A percentile compares a stretch with the other conserved stretches of the same genome.
phyloP scores from a whole-genome alignment of 2,888 invertebrate genomes.

The Caenorhabditis sinica region DNA sequence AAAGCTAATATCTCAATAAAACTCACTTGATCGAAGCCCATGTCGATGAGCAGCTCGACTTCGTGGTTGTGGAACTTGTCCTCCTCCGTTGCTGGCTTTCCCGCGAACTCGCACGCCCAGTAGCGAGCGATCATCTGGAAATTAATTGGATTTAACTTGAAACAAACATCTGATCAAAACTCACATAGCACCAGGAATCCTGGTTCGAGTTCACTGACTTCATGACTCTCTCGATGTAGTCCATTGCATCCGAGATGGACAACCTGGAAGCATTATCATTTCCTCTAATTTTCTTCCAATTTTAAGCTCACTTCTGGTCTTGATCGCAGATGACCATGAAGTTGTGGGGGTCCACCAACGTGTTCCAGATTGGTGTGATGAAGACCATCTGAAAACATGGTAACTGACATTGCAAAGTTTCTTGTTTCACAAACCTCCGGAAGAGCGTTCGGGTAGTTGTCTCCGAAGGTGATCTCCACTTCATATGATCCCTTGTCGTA shows the following conservation, averaged over 20 bases:
- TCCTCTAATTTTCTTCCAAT: too few species aligned
- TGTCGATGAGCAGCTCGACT: not conserved
- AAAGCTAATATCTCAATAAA: not conserved
- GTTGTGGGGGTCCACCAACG: not conserved
- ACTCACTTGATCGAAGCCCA: slow-evolving; percentile 8
- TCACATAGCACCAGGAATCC: not conserved
- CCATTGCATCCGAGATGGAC: not conserved
- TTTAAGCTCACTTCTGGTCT: too few species aligned
- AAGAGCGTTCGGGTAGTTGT: not conserved
- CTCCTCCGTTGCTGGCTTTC: not conserved
- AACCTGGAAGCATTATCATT: not conserved
- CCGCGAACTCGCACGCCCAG: slow-evolving; percentile 10
- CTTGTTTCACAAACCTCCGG: not conserved
- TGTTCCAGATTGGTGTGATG: slow-evolving; percentile 19
- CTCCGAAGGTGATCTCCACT: not conserved
- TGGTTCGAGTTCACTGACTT: not conserved
- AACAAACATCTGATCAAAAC: not conserved
- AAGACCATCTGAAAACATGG: not conserved
- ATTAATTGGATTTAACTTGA: not conserved
- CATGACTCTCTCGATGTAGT: not conserved
- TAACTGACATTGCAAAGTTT: not conserved
- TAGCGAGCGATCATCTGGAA: slow-evolving; percentile 20
- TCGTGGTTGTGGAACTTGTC: not conserved
- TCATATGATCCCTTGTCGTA: not conserved
- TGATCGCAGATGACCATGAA: not conserved